Evolutionary conservation across 1,140 invertebrate species (phyloP).

Genomic region (Ceratina australensis): DNA sequence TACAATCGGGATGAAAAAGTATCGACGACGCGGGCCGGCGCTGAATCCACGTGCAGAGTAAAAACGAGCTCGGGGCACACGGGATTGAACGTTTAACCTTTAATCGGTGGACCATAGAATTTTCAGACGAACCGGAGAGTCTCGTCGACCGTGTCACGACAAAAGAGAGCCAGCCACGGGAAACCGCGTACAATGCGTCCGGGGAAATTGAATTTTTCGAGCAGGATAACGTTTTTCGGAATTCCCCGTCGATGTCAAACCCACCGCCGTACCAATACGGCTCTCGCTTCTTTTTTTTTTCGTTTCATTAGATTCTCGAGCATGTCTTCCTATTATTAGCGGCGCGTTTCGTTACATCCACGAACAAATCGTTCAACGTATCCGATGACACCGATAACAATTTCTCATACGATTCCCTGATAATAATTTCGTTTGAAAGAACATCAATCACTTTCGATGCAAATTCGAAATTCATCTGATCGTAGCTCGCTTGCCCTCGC

Average conservation of each 20-base stretch:
- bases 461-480: too few relatives aligned
- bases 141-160: not conserved
- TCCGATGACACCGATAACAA: too few relatives aligned
- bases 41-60: not conserved
- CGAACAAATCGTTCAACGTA: too few relatives aligned
- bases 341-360: too few relatives aligned
- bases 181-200: not conserved
- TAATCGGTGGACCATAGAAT: conserved; percentile 20
- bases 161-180: conserved; percentile 1
- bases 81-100: conserved; percentile 11
- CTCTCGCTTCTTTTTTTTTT: too few relatives aligned
- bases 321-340: too few relatives aligned
- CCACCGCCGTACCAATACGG: too few relatives aligned
- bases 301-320: too few relatives aligned
- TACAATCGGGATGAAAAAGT: not conserved
- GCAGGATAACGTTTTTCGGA: not conserved
- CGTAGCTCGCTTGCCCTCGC: not conserved
- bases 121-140: not conserved
- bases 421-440: too few relatives aligned
- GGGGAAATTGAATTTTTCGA: conserved; percentile 9
- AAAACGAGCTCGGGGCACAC: not conserved
- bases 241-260: not conserved
- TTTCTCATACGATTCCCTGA: too few relatives aligned
- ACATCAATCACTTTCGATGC: too few relatives aligned
- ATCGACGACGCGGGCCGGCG: not conserved